phyloP scores from a whole-genome alignment of 2,888 invertebrate species.

The Parelbella ahira region DNA sequence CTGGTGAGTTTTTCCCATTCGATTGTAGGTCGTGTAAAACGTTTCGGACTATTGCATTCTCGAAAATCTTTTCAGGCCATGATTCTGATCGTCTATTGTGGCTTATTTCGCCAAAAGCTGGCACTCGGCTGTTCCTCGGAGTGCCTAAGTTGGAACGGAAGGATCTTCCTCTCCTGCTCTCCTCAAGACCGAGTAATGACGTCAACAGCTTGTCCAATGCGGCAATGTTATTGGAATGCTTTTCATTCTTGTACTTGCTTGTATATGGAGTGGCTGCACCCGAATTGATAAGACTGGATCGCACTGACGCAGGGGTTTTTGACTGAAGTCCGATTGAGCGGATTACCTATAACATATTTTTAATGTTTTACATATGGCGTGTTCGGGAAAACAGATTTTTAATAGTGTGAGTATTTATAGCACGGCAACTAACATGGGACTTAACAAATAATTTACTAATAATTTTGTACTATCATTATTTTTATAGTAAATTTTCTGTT shows the following conservation, averaged over 20 bases:
- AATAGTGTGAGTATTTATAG: no score
- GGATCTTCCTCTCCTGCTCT: constrained; percentile 47
- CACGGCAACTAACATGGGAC: no score
- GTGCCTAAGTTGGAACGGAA: constrained; percentile 60
- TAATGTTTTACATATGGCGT: no score
- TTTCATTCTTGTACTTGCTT: constrained; percentile 52
- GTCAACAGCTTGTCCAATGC: constrained; percentile 83
- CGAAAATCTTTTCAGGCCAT: constrained; percentile 69
- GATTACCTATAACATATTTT: constrained; percentile 51
- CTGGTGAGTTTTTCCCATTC: constrained; percentile 52
- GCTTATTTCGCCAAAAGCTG: constrained; percentile 44
- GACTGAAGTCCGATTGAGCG: constrained; percentile 59
- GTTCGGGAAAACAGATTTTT: no score
- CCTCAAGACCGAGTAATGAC: constrained; percentile 77
- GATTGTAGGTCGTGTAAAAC: constrained; percentile 59
- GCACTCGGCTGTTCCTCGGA: constrained; percentile 56
- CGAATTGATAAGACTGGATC: constrained; percentile 53
- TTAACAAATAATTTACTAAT: no score
- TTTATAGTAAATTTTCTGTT: no score
- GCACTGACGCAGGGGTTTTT: constrained; percentile 48
- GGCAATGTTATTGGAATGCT: constrained; percentile 75
- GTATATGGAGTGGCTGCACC: constrained; percentile 48
- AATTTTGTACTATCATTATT: no score
- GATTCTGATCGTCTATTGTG: constrained; percentile 55
- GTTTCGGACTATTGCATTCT: constrained; percentile 62